phyloP scores from a whole-genome alignment of 2,888 invertebrate genomes.

The Acleris cristana region DNA sequence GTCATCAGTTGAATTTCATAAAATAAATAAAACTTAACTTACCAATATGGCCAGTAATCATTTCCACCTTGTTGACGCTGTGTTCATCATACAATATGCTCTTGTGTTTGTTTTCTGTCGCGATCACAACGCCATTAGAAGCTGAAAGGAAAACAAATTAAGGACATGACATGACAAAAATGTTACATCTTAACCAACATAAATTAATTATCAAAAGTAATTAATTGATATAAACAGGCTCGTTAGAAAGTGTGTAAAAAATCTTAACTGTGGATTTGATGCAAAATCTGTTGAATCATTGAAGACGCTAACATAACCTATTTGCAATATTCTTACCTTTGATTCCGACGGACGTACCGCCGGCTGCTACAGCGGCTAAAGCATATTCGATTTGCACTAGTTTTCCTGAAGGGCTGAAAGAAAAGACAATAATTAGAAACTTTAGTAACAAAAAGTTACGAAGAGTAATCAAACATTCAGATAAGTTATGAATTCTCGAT shows the following conservation, averaged over 20 bases:
- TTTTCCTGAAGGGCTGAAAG: slow-evolving; percentile 97
- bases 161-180: slow-evolving; percentile 27
- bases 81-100: slow-evolving; percentile 98
- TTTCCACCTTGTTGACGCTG: slow-evolving; percentile 97
- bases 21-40: slow-evolving; percentile 39
- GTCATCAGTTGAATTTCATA: too few species aligned
- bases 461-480: slow-evolving; percentile 21
- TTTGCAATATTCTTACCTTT: slow-evolving; percentile 87
- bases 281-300: background rate
- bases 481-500: slow-evolving; percentile 11
- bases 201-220: background rate
- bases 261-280: background rate
- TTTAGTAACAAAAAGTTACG: slow-evolving; percentile 39
- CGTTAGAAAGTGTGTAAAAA: too few species aligned
- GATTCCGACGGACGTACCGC: slow-evolving; percentile 99
- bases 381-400: slow-evolving; percentile 99
- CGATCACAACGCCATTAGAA: slow-evolving; percentile 98
- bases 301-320: slow-evolving; percentile 44
- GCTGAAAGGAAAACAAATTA: slow-evolving; percentile 83
- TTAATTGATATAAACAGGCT: background rate
- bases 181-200: background rate
- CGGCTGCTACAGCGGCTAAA: slow-evolving; percentile 98
- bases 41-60: slow-evolving; percentile 93
- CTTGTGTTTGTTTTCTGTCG: slow-evolving; percentile 99
- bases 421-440: slow-evolving; percentile 45